Evolutionary conservation across 2,888 invertebrate genomes (phyloP), one percentile per base, ranked within the genome.

Genomic region (Stenotaenia linearis): DNA sequence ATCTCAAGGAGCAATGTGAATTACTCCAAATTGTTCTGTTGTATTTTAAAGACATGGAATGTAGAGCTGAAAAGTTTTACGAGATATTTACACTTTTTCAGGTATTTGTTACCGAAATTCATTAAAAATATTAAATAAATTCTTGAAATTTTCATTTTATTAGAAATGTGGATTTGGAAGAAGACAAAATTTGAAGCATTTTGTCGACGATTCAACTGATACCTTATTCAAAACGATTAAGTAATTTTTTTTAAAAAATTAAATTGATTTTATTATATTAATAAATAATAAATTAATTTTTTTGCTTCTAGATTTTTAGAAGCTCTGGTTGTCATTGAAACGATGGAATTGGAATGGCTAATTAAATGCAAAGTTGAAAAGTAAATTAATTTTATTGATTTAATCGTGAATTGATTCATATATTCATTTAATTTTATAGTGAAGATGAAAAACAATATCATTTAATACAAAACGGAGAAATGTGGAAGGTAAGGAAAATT

Each of bases 1-100:
- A 85, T 79, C 81, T 86, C 10, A 85, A 85, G 80, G 86, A 86
- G 82, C 86, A 86, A 85, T 84, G 84, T 83, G 86, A 87, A 82
- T 79, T 86, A 35, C 81, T 87, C 75, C 85, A 87, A 80, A 82
- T 85, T 40, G 79, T 86, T 45, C 80, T 86, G 12, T 83, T 87
- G 6, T 86, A 85, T 81, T 85, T 84, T 82, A 85, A 85, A 80
- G 84, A 84, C 32, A 85, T 82, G 79, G 84, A 85, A 80, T 84
- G 84, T 69, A 82, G 84, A 35, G 81, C 83, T 18, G 82, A 82
- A 6, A 83, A 84, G 25, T 83, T 85, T 77, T 81, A 83, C 3
- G 81, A 82, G 28, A 82, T 85, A 32, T 81, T 85, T 75, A 84
- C 83, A 0, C 82, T 84, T 56, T 86, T 86, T 81, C 85, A 85